Base-by-base conservation (phyloP, 2,113 vertebrate genomes). In the Anas platyrhynchos region DNA sequence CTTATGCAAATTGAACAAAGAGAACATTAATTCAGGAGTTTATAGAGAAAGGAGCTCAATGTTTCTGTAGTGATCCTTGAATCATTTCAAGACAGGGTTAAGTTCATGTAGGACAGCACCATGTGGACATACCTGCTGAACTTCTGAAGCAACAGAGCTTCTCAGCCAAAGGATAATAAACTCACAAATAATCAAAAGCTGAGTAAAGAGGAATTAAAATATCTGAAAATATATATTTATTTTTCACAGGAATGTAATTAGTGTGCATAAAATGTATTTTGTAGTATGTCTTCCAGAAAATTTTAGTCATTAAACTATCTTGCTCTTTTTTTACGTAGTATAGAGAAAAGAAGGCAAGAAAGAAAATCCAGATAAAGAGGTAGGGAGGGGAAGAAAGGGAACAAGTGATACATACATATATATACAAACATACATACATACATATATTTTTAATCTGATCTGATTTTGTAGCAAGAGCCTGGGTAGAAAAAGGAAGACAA, bases 361-460 rank as follows among this genome's bases (percentile, higher is more conserved):
- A 71, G 89, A 85, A 95, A 95, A 91, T 69, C 81, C 83, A 96
- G 81, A 91, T 46, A 62, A 95, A 97, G 94, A 97, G 97, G 96
- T 97, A 97, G 96, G 97, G 94, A 96, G 75, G 66, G 56, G 65
- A 81, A 75, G 76, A 93, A 91, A 94, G 89, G 83, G 71, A 85
- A 76, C 29, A 29, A 44, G 36, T 74, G 32, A 13, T 87, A 18
- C 41, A 13, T 13, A 41, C 12, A 41, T 41, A 12, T 84, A 44
- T 18, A 9, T 44, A 44, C 16, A 46, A 18, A 46, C 17, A 46
- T 18, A 44, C 17, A 18, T 44, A 44, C 5, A 41, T 43, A 46
- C 9, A 9, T 46, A 11, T 48, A 4, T 44, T 44, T 62, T 87
- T n/a, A 16, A 52, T 48, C 50, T 59, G 23, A 23, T 54, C 59